Conservation (phyloP, 2,797 vertebrate genomes). For the Syngnathus acus region DNA sequence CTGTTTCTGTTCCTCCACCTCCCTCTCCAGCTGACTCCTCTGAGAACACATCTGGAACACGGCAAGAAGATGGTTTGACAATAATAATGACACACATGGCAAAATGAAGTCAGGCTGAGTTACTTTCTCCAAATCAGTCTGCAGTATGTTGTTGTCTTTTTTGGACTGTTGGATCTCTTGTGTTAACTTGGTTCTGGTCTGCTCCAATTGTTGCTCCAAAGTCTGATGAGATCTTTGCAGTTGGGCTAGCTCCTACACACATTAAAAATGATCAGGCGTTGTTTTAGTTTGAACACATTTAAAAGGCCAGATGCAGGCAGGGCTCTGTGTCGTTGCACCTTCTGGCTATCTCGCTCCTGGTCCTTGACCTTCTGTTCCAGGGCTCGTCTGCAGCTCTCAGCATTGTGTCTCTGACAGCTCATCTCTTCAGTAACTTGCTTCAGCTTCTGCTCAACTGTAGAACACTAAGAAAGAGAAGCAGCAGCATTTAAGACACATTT, state of each 20-base stretch:
- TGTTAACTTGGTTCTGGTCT: slow-evolving; percentile 72
- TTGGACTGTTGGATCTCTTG: slow-evolving; percentile 86
- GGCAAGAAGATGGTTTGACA: background rate
- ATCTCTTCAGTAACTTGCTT: slow-evolving; percentile 84
- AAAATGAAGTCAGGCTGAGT: background rate
- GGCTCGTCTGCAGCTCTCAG: slow-evolving; percentile 72
- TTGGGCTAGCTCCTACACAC: slow-evolving; percentile 73
- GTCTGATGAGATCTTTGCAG: slow-evolving; percentile 73
- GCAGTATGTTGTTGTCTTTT: slow-evolving; percentile 68
- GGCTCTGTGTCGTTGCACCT: slow-evolving; percentile 59
- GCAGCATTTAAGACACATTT: slow-evolving; percentile 1
- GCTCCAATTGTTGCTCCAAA: slow-evolving; percentile 76
- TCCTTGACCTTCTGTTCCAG: slow-evolving; percentile 87
- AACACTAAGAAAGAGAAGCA: slow-evolving; percentile 60
- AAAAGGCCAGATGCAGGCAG: background rate
- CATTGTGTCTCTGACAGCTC: slow-evolving; percentile 87
- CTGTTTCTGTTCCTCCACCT: slow-evolving; percentile 72
- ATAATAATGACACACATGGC: background rate
- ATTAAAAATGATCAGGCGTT: background rate
- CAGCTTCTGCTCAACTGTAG: slow-evolving; percentile 77
- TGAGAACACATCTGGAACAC: slow-evolving; percentile 59
- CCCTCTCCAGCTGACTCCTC: slow-evolving; percentile 70
- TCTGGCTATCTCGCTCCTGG: slow-evolving; percentile 80
- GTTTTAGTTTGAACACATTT: background rate
- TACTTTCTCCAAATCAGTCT: slow-evolving; percentile 83